Evolutionary conservation across 2,888 invertebrate species (phyloP), one percentile per base, ranked within the genome.

Genomic region (Disparrhopalites patrizii): DNA sequence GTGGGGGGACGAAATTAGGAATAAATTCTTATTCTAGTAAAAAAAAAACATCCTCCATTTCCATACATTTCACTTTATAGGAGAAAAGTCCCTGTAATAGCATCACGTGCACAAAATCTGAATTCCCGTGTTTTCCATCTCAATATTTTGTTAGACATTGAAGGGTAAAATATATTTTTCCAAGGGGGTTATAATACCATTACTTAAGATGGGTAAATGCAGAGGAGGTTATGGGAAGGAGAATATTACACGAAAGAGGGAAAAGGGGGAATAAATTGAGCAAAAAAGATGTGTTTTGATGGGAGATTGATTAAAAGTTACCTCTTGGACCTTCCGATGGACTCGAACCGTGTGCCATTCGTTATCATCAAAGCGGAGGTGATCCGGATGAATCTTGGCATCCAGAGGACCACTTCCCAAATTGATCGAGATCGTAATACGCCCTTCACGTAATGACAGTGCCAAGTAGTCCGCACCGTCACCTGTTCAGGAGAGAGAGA

Each of bases 281-380:
- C 23, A 8, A 18, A 51, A 58, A 25, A n/a, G 25, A 15, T 61
- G 8, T 50, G 55, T 30, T 31, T 38, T 63, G 63, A 63, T 47
- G 55, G 28, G 43, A 43, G 54, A 40, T 50, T 63, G 43, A 63
- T 56, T 57, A 28, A 30, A 31, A 27, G 20, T 50, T 79, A 93
- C 93, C 87, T 94, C 93, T 80, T 93, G 92, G 75, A 95, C 91
- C 77, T 90, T 86, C 68, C 96, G 82, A 77, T 91, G 90, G 2
- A 96, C 90, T 63, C 89, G 87, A 63, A 96, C 87, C 80, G 91
- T 91, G 80, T 96, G 96, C 95, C 95, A 96, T 79, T 93, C 91
- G 80, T 95, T 93, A 81, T 96, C 96, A 78, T 96, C 94, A 79
- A 96, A 94, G 57, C 93, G 85, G 30, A 93, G 88, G 80, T 88